Base-by-base conservation (phyloP, 2,888 invertebrate genomes). In the Resseliella maxima region DNA sequence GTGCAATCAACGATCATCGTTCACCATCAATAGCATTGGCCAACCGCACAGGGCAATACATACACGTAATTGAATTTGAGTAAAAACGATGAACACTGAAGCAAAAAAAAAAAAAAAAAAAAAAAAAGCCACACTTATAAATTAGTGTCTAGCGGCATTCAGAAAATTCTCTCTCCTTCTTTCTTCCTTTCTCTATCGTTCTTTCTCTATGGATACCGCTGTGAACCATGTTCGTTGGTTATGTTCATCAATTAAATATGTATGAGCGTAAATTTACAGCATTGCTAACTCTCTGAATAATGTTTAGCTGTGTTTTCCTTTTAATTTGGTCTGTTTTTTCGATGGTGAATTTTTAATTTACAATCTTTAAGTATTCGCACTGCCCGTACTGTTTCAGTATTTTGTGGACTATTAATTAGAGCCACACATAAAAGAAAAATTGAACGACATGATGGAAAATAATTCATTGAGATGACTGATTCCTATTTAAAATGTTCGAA, bases 221-320 rank as follows among this genome's bases (percentile, higher is more conserved):
- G 83, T 83, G 83, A 83, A 83, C 38, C 83, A 83, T 83, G 83
- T 83, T 83, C 83, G 83, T 38, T 83, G 38, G 38, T 38, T 38
- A 83, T 83, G 83, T 83, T 36, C 83, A 83, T 83, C 83, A 83
- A 83, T 83, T 83, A 83, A 83, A 83, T 83, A 83, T 83, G 83
- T 83, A 83, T 83, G 72, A 72, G 72, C 31, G 72, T 72, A 72
- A 72, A 83, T 83, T 83, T 83, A 83, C 83, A 36, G 38, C 83
- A 83, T 83, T 12, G 38, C 38, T 83, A 83, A 72, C 72, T 72
- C n/a, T n/a, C 72, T 31, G 72, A 72, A 72, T 72, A 72, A 72
- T 31, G 72, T 72, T 50, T 72, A 72, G 31, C 35, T 72, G 35
- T 38, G 38, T 83, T 83, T 38, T 83, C 21, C 5, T 24, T 83